Conservation (phyloP, 2,113 vertebrate genomes). For the Pycnonotus jocosus region DNA sequence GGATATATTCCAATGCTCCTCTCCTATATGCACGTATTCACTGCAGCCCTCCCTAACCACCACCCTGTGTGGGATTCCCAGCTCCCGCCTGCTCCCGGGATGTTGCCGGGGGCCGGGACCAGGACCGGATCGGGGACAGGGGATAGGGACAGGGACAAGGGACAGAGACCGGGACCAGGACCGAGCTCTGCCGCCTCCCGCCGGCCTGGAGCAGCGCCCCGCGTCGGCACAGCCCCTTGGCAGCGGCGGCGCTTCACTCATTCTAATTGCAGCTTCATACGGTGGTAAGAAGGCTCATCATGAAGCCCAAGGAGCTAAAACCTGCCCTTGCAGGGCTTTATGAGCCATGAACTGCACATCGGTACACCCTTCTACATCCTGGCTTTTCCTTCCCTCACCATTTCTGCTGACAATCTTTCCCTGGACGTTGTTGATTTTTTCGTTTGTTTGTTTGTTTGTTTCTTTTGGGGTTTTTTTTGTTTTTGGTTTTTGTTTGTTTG, state of each 20-base stretch:
- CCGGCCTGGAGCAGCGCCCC: not conserved
- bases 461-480: no score
- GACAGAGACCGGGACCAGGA: rapidly evolving
- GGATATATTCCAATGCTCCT: not conserved
- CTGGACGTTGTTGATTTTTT: not conserved
- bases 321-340: not conserved
- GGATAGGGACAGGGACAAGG: rapidly evolving
- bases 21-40: not conserved
- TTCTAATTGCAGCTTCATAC: rapidly evolving
- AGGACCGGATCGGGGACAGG: rapidly evolving
- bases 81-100: not conserved
- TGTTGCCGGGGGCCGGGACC: rapidly evolving
- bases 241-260: rapidly evolving
- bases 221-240: not conserved
- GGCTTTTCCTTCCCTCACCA: not conserved
- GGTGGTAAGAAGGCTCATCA: rapidly evolving
- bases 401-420: not conserved
- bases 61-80: not conserved
- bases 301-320: not conserved
- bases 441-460: no score
- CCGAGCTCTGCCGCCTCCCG: not conserved
- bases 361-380: not conserved
- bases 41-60: not conserved
- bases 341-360: rapidly evolving
- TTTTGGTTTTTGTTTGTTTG: no score